Evolutionary conservation across 2,888 invertebrate species (phyloP), one percentile per base, ranked within the genome.

Genomic region (Catocala sponsa): DNA sequence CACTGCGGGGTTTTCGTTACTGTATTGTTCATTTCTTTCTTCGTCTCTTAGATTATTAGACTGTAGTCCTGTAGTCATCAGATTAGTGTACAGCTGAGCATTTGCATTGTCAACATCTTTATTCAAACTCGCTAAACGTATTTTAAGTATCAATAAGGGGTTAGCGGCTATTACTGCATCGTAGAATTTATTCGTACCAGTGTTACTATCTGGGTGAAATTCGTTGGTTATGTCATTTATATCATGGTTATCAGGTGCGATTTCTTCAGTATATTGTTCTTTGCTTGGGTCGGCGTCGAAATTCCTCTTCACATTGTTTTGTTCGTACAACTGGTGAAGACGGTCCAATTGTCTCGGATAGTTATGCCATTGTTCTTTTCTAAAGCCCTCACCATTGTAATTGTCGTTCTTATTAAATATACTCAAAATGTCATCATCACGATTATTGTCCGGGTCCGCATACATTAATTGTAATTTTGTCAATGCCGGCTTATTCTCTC

Each of bases 291-390:
- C 87, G 2, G 81, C 78, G n/a, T 87, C 86, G 4, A 81, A 68
- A 65, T 79, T 85, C 61, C 81, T 81, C 68, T 85, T 86, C 55
- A 81, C 78, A 46, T 75, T 54, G 55, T 81, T 81, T 11, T 75
- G 72, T 43, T 82, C 76, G 46, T 80, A 81, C 0, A 83, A 64
- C 52, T 80, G 78, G 76, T 91, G 89, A 44, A 92, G 92, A 51
- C 91, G 90, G 72, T 92, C 91, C 53, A 92, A 74, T 63, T 91
- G 92, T 57, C 91, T 83, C 0, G 93, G 92, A 67, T 93, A 93
- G 74, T 92, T 91, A 61, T 90, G 92, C 92, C 91, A 91, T 76
- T 91, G 91, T 70, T 92, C 88, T 86, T 90, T 87, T 46, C 90
- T 80, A 63, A 85, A 90, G n/a, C 90, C 91, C 65, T 92, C 85